A percentile compares a stretch with the other conserved stretches of the same genome.
Conservation (phyloP, 2,797 vertebrate genomes). For the Halcyon chelicuti region DNA sequence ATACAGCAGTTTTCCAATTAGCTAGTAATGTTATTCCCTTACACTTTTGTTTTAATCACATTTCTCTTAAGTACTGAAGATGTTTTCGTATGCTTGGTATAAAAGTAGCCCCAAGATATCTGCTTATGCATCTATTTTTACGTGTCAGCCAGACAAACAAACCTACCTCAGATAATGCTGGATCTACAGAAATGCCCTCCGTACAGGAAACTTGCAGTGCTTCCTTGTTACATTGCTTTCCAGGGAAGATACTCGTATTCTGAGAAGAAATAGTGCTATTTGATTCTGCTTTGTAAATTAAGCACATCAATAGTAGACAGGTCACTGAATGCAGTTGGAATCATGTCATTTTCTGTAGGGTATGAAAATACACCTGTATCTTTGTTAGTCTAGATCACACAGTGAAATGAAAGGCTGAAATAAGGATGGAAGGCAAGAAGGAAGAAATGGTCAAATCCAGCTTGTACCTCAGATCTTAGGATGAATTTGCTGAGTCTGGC, state of each 20-base stretch:
- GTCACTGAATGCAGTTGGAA: neutral
- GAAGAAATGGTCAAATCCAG: neutral
- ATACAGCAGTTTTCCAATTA: neutral
- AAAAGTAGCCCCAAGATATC: neutral
- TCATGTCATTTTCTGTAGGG: neutral
- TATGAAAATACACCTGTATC: neutral
- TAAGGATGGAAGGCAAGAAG: neutral
- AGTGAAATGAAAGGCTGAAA: neutral
- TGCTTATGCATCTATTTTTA: neutral
- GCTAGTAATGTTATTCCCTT: neutral
- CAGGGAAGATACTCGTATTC: neutral
- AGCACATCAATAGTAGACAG: neutral
- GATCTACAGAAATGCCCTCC: neutral
- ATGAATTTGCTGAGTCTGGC: neutral
- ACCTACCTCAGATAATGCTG: neutral
- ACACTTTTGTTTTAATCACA: neutral
- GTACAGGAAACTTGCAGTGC: neutral
- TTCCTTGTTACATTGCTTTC: neutral
- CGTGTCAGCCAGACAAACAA: conserved; percentile 9
- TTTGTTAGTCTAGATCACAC: neutral
- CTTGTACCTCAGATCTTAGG: neutral
- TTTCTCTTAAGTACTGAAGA: neutral
- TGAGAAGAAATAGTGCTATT: neutral
- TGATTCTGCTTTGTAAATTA: neutral
- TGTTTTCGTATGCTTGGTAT: neutral